Conservation (phyloP, 2,888 invertebrate genomes). For the Scrobipalpa atriplicella region DNA sequence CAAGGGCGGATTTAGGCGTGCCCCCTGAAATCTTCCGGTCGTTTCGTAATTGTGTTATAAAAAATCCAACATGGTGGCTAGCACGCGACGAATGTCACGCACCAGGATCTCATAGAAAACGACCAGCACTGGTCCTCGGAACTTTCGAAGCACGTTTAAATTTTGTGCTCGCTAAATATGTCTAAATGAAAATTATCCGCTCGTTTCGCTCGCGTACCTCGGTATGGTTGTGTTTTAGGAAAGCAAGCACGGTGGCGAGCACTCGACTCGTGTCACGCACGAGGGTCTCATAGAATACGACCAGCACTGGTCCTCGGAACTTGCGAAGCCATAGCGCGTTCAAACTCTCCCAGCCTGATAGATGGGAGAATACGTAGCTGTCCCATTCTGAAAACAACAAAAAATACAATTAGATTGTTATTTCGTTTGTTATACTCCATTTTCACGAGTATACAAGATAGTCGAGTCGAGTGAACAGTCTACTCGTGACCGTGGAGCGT, state of each 20-base stretch:
- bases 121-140: conserved; percentile 86
- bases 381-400: conserved; percentile 84
- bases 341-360: conserved; percentile 86
- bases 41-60: too few relatives aligned
- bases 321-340: conserved; percentile 87
- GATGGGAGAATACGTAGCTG: conserved; percentile 86
- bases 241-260: conserved; percentile 82
- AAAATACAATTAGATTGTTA: background rate
- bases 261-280: conserved; percentile 83
- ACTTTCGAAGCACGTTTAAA: conserved; percentile 87
- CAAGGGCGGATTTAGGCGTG: too few relatives aligned
- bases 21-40: too few relatives aligned
- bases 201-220: conserved; percentile 58
- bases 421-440: too few relatives aligned
- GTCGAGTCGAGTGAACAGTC: too few relatives aligned
- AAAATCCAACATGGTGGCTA: too few relatives aligned
- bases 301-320: conserved; percentile 86
- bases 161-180: too few relatives aligned
- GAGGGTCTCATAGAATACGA: conserved; percentile 87
- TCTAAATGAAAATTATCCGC: too few relatives aligned
- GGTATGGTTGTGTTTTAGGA: conserved; percentile 80
- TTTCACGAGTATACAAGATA: too few relatives aligned
- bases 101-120: conserved; percentile 88
- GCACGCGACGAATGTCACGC: conserved; percentile 80
- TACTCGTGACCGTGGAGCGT: too few relatives aligned